phyloP scores from a whole-genome alignment of 2,113 vertebrate genomes.

The Sinocyclocheilus anshuiensis region DNA sequence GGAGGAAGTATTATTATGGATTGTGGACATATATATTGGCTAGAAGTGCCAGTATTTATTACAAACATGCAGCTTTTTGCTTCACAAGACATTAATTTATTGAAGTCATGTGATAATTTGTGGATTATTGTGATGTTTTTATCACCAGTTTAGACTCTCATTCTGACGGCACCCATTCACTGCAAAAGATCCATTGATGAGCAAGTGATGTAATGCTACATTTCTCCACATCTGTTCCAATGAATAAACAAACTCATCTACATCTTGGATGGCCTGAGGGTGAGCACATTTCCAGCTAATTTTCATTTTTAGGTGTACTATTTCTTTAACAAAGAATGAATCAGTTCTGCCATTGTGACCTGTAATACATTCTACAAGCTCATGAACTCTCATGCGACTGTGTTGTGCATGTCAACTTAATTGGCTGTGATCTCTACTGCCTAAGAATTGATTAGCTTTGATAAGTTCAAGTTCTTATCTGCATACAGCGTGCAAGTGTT shows the following conservation, averaged over 20 bases:
- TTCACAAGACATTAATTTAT: too few relatives aligned
- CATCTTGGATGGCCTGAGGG: background rate
- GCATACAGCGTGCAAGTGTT: constrained; percentile 27
- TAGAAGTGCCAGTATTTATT: too few relatives aligned
- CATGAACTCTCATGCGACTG: background rate
- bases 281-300: background rate
- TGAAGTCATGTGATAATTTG: too few relatives aligned
- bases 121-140: too few relatives aligned
- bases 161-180: too few relatives aligned
- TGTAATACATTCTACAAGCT: background rate
- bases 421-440: constrained; percentile 42
- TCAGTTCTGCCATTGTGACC: background rate
- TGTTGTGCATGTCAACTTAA: constrained; percentile 35
- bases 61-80: too few relatives aligned
- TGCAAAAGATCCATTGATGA: too few relatives aligned
- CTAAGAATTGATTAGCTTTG: constrained; percentile 41
- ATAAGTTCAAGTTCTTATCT: constrained; percentile 52
- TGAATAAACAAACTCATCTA: background rate
- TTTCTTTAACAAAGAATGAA: background rate
- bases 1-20: too few relatives aligned
- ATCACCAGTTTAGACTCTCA: too few relatives aligned
- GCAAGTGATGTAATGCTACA: background rate
- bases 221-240: background rate
- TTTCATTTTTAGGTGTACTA: background rate
- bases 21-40: too few relatives aligned